Base-by-base conservation (phyloP, 2,113 vertebrate species). In the Girardinichthys multiradiatus region DNA sequence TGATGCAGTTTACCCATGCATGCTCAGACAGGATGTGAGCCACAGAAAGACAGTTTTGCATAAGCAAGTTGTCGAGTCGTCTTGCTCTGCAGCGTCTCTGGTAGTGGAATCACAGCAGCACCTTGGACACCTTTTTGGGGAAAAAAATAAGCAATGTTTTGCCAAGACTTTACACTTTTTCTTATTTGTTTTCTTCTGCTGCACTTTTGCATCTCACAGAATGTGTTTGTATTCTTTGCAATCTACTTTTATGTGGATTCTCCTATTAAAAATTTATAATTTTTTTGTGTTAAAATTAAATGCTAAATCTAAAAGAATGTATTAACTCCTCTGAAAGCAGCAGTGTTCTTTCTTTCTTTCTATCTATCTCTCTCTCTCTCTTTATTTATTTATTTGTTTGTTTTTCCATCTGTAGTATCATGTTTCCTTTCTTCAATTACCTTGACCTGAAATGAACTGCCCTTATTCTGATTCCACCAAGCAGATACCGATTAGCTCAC, bases 401-500 rank as follows among this genome's bases (percentile, higher is more conserved):
- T 51, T 28, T 29, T 59, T 59, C 26, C 14, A 27, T 27, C 57
- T 66, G 10, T 64, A 61, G 45, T 64, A 68, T 80, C 42, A 72
- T 14, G 29, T 62, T 65, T 2, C 57, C 58, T 76, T 72, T 48
- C 61, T 76, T 60, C 37, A 37, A 57, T 68, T 77, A 64, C 57
- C 11, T 1, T 82, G 70, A 86, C 79, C 79, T 83, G 58, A 87
- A 68, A 62, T 76, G 65, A 85, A 79, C 86, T 11, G 4, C 2
- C 54, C 58, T 27, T 35, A 21, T 68, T 74, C 57, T 72, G n/a
- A 57, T 57, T 60, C 24, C 35, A 4, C 58, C 0, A 45, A 70
- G 29, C 68, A 54, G 26, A 33, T 75, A 64, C 39, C 30, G 67
- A 62, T 51, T 59, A 70, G 70, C 80, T 54, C 7, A 13, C 33